phyloP scores from a whole-genome alignment of 2,797 vertebrate genomes.

The Cynopterus sphinx region DNA sequence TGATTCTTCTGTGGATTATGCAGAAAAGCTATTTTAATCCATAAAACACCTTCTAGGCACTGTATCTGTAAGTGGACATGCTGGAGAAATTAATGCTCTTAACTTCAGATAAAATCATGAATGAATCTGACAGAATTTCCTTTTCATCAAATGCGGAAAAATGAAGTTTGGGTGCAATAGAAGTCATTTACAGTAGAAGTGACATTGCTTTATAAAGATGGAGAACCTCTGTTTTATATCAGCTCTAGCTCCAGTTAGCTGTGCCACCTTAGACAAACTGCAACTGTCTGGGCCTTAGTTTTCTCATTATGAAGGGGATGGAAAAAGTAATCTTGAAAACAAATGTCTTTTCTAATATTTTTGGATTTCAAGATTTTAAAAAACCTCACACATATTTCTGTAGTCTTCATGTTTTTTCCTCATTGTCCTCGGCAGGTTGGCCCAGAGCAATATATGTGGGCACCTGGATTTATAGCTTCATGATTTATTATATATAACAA shows the following conservation, averaged over 20 bases:
- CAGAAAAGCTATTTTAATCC: conserved; percentile 59
- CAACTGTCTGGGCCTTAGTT: not conserved
- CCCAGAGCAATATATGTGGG: not conserved
- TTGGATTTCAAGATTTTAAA: not conserved
- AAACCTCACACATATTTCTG: not conserved
- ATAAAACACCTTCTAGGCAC: not conserved
- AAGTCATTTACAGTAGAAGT: not conserved
- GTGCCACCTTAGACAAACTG: not conserved
- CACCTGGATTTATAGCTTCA: not conserved
- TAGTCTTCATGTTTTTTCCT: not conserved
- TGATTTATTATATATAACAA: not conserved
- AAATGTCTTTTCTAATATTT: not conserved
- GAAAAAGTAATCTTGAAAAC: not conserved
- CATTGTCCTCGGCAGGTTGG: not conserved
- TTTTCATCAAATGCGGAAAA: not conserved
- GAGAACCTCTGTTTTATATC: not conserved
- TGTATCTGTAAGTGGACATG: not conserved
- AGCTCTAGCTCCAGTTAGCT: not conserved
- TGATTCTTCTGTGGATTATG: conserved; percentile 3
- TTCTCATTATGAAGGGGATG: not conserved
- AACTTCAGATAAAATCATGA: conserved; percentile 2
- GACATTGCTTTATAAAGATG: not conserved
- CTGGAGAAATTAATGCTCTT: not conserved
- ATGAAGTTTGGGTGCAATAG: not conserved
- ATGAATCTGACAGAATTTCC: conserved; percentile 24